These are phyloP conservation scores for Dioctria rufipes DNA, from an alignment of 2,888 invertebrate species.

Conservation along the genomic window DNA sequence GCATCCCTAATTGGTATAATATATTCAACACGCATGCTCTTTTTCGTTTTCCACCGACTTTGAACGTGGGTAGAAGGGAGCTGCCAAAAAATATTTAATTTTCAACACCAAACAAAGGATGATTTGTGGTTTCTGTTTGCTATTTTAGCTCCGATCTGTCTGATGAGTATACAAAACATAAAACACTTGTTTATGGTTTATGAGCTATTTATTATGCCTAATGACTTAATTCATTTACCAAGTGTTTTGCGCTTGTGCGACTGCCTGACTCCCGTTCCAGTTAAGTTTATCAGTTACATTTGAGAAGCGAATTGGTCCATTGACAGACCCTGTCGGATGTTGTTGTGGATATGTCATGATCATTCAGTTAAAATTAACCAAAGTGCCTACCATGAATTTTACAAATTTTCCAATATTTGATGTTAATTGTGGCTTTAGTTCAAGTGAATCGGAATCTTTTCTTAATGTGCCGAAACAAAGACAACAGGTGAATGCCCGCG, in stretches of 20 bases:
- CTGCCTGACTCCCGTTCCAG: slow-evolving; percentile 1
- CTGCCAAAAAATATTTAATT: slow-evolving; percentile 13
- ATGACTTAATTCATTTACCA: slow-evolving; percentile 71
- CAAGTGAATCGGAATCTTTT: slow-evolving; percentile 64
- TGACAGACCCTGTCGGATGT: slow-evolving; percentile 11
- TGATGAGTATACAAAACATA: slow-evolving; percentile 14
- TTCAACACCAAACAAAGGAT: slow-evolving; percentile 39
- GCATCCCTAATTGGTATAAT: slow-evolving; percentile 28
- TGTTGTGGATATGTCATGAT: too few relatives aligned
- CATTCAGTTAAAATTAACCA: background rate
- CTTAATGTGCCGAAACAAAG: slow-evolving; percentile 74
- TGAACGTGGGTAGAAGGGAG: background rate
- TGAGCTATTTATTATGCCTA: slow-evolving; percentile 70
- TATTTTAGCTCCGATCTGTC: slow-evolving; percentile 24
- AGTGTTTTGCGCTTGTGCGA: slow-evolving; percentile 54
- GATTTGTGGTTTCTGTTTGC: slow-evolving; percentile 51
- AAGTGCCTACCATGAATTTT: slow-evolving; percentile 50
- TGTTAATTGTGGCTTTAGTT: slow-evolving; percentile 17
- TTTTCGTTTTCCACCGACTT: too few relatives aligned
- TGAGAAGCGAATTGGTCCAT: background rate
- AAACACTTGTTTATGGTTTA: slow-evolving; percentile 60
- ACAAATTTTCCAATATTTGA: slow-evolving; percentile 49
- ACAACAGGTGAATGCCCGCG: slow-evolving; percentile 86
- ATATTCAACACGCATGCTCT: background rate
- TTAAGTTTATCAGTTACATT: background rate